phyloP scores from a whole-genome alignment of 1,140 invertebrate genomes.

The Drosophila repleta region DNA sequence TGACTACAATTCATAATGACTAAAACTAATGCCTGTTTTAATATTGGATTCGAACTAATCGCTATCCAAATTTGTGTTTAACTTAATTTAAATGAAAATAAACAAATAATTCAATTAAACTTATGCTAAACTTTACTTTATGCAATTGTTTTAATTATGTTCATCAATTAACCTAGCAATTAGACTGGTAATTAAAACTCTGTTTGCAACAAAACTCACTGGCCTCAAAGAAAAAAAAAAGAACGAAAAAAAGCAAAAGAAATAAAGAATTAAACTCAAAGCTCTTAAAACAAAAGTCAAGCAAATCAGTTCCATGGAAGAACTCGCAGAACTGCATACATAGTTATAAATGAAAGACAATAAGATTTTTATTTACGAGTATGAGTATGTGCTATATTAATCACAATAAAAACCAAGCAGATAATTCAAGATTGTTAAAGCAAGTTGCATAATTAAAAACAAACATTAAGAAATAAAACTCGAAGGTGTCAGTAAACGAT shows the following conservation, averaged over 20 bases:
- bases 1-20: slow-evolving; percentile 22
- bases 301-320: slow-evolving; percentile 51
- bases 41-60: slow-evolving; percentile 13
- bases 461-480: slow-evolving; percentile 25
- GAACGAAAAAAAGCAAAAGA: background rate
- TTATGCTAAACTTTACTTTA: slow-evolving; percentile 1
- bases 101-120: slow-evolving; percentile 8
- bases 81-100: slow-evolving; percentile 11
- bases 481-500: slow-evolving; percentile 31
- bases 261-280: slow-evolving; percentile 3
- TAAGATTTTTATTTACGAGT: slow-evolving; percentile 80
- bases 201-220: background rate
- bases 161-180: slow-evolving; percentile 7
- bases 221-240: background rate
- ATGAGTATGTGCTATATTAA: slow-evolving; percentile 68
- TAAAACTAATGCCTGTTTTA: slow-evolving; percentile 13
- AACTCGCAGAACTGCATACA: slow-evolving; percentile 77
- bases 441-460: slow-evolving; percentile 38
- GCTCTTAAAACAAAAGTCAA: slow-evolving; percentile 40
- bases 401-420: slow-evolving; percentile 35
- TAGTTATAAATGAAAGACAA: slow-evolving; percentile 82
- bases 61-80: slow-evolving; percentile 1
- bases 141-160: slow-evolving; percentile 21
- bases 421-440: slow-evolving; percentile 48
- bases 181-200: slow-evolving; percentile 12